Conservation (phyloP, 2,888 invertebrate species). For the Zygogramma bicolorata region DNA sequence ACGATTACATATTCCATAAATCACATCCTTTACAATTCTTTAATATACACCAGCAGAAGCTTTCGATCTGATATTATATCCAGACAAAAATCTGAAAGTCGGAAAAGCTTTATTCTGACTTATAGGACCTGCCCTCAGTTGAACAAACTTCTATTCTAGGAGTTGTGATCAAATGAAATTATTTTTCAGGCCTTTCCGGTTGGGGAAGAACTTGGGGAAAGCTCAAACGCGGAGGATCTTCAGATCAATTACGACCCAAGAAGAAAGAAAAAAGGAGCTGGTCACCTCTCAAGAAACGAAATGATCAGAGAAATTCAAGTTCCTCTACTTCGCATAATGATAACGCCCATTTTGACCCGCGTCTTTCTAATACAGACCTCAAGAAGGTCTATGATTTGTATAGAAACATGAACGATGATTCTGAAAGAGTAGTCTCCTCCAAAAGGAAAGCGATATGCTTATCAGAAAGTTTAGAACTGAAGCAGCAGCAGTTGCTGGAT, state of each 20-base stretch:
- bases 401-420: constrained; percentile 45
- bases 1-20: no score
- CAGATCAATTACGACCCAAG: constrained; percentile 65
- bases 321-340: constrained; percentile 30
- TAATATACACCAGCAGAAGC: no score
- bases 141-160: background rate
- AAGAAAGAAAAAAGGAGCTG: constrained; percentile 64
- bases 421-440: constrained; percentile 43
- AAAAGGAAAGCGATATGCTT: constrained; percentile 54
- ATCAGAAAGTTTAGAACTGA: constrained; percentile 59
- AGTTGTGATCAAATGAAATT: background rate
- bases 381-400: constrained; percentile 58
- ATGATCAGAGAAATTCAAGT: constrained; percentile 48
- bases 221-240: constrained; percentile 71
- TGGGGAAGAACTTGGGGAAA: constrained; percentile 73
- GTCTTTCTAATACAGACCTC: constrained; percentile 52
- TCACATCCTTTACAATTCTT: no score
- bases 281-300: constrained; percentile 63
- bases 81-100: no score
- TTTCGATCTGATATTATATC: no score
- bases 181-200: constrained; percentile 69
- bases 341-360: constrained; percentile 36
- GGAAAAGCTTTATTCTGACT: no score
- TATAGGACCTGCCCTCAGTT: no score
- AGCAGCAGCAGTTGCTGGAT: constrained; percentile 61